Conservation (phyloP, 2,888 invertebrate genomes). For the Brachypterus glaber region DNA sequence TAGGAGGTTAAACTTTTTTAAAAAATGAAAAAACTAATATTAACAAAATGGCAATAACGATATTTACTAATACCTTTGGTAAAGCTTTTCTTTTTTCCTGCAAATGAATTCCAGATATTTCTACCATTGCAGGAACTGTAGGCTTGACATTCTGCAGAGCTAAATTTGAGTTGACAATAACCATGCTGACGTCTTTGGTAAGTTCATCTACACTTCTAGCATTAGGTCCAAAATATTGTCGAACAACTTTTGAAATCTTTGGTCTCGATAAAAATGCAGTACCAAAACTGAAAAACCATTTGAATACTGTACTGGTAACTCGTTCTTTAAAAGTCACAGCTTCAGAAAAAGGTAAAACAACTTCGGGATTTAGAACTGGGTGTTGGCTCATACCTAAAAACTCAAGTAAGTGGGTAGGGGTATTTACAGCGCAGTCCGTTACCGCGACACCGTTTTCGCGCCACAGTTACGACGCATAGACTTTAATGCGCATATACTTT, state of each 20-base stretch:
- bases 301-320: conserved; percentile 21
- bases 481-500: too few species aligned
- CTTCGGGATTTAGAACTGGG: conserved; percentile 33
- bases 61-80: conserved; percentile 27
- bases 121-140: conserved; percentile 24
- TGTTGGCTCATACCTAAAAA: conserved; percentile 31
- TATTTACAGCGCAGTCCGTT: too few species aligned
- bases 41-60: too few species aligned
- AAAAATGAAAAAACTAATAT: too few species aligned
- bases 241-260: conserved; percentile 20
- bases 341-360: conserved; percentile 25
- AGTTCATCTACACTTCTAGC: conserved; percentile 22
- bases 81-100: conserved; percentile 24
- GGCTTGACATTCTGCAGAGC: conserved; percentile 24
- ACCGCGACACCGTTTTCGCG: too few species aligned
- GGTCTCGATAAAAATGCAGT: conserved; percentile 9
- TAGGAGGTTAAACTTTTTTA: too few species aligned
- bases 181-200: conserved; percentile 24
- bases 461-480: too few species aligned
- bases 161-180: conserved; percentile 26
- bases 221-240: conserved; percentile 22
- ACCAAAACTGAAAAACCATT: conserved; percentile 14
- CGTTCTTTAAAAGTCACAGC: conserved; percentile 28
- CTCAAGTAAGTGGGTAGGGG: too few species aligned
- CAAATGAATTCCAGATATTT: conserved; percentile 28